Evolutionary conservation across 2,888 invertebrate genomes (phyloP).

Genomic region (Macrophya annulata): DNA sequence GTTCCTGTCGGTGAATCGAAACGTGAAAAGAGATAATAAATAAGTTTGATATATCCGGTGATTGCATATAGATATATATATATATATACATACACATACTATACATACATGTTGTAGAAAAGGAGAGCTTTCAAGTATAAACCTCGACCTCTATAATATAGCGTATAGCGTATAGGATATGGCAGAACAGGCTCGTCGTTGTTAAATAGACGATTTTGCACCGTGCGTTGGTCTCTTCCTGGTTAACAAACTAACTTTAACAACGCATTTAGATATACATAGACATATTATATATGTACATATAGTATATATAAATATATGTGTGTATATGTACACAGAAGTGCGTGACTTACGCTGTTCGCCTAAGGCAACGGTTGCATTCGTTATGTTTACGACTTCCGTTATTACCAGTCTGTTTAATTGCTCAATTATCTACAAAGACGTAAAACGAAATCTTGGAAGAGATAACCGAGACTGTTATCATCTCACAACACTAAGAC

Average conservation of each 20-base stretch:
- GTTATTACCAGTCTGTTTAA: conserved; percentile 62
- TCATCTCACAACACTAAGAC: conserved; percentile 15
- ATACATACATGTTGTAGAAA: not conserved
- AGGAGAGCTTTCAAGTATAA: not conserved
- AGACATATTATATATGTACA: too few species aligned
- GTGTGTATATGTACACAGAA: not conserved
- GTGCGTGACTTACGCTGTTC: conserved; percentile 34
- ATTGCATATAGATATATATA: not conserved
- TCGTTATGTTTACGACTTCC: conserved; percentile 65
- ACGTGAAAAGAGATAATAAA: conserved; percentile 52
- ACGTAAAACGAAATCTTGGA: conserved; percentile 58
- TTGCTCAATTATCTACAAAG: conserved; percentile 63
- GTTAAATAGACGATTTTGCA: conserved; percentile 63
- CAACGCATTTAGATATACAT: not conserved
- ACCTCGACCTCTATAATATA: not conserved
- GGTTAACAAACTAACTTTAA: conserved; percentile 64
- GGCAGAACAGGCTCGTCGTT: conserved; percentile 48
- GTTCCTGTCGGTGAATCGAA: conserved; percentile 53
- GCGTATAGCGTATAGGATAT: too few species aligned
- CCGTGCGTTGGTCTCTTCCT: conserved; percentile 75
- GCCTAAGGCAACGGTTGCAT: conserved; percentile 59
- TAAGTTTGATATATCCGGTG: conserved; percentile 30
- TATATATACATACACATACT: not conserved
- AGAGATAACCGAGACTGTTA: conserved; percentile 20
- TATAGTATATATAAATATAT: conserved; percentile 22